These are phyloP conservation scores for Turritopsis dohrnii DNA, from an alignment of 30 jellyfish, hydroid and myxozoan genomes.

Conservation along the genomic window DNA sequence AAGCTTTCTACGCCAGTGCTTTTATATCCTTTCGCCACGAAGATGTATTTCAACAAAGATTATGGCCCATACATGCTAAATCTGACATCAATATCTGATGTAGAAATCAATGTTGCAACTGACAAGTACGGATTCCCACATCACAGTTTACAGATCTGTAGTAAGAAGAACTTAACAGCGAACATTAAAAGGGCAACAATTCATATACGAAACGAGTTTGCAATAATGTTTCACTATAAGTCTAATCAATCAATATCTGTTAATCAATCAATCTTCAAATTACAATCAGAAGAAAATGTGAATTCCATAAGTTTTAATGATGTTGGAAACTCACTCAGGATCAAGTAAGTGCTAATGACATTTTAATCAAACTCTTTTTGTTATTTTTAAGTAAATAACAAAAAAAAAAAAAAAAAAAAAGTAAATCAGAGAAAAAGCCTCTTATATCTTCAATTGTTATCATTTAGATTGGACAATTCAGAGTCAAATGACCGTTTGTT, in stretches of 20 bases:
- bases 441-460: neutral
- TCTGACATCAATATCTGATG: neutral
- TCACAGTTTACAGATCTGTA: neutral
- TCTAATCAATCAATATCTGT: neutral
- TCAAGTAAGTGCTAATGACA: neutral
- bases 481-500: neutral
- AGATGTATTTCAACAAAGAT: neutral
- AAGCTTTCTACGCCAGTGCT: neutral
- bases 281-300: neutral
- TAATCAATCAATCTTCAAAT: neutral
- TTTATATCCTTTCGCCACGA: conserved; percentile 14
- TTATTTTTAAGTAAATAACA: no score
- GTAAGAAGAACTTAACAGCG: neutral
- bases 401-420: no score
- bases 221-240: neutral
- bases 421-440: no score
- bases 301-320: neutral
- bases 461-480: neutral
- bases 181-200: neutral
- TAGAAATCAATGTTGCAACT: neutral
- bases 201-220: neutral
- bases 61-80: neutral
- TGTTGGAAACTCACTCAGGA: neutral
- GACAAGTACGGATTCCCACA: neutral
- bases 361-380: neutral